Evolutionary conservation across 2,888 invertebrate species (phyloP).

Genomic region (Diachrysia chrysitis): DNA sequence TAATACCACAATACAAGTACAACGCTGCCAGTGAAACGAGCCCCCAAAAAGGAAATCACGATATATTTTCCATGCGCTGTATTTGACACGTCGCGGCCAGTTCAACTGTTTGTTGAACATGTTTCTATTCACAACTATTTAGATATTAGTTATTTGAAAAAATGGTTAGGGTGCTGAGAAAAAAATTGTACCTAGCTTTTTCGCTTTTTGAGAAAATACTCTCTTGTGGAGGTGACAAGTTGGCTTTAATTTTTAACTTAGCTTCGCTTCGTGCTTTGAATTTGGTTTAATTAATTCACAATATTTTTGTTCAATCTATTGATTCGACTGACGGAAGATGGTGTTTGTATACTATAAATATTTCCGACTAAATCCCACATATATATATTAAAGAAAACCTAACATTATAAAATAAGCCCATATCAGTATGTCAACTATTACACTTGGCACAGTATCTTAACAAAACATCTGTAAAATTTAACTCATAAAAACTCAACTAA

Average conservation of each 20-base stretch:
- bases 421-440: background rate
- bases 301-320: no score
- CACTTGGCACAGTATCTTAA: background rate
- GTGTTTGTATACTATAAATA: no score
- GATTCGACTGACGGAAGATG: no score
- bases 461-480: slow-evolving; percentile 1
- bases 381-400: no score
- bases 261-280: no score
- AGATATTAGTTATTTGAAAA: slow-evolving; percentile 55
- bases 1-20: slow-evolving; percentile 39
- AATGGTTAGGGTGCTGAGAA: slow-evolving; percentile 32
- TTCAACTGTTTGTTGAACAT: slow-evolving; percentile 55
- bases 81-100: slow-evolving; percentile 60
- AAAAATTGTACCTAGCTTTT: background rate
- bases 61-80: slow-evolving; percentile 61
- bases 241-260: no score
- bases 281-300: no score
- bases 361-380: no score
- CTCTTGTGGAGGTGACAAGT: background rate
- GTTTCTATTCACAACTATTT: slow-evolving; percentile 33
- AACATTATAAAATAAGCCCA: background rate
- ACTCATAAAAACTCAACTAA: background rate
- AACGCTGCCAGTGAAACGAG: slow-evolving; percentile 43
- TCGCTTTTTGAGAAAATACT: background rate
- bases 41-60: slow-evolving; percentile 84